These are phyloP conservation scores for Molossus molossus DNA, from an alignment of 2,797 vertebrate genomes.

Conservation along the genomic window DNA sequence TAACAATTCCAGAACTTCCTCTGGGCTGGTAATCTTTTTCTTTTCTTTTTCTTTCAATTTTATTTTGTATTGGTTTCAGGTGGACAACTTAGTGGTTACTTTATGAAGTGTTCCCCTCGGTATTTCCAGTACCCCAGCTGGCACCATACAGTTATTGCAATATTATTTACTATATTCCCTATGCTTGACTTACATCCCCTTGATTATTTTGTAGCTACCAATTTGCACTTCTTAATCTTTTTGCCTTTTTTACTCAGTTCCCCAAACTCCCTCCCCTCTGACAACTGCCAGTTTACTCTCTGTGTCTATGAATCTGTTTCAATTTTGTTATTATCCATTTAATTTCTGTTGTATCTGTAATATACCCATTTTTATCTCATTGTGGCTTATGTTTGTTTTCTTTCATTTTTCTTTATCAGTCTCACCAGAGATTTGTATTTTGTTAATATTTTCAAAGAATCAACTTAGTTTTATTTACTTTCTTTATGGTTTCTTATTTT, in stretches of 20 bases:
- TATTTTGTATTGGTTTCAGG: not conserved
- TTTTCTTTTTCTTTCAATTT: not conserved
- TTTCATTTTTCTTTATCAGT: constrained; percentile 6
- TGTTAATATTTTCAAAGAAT: constrained; percentile 34
- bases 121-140: not conserved
- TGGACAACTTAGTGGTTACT: not conserved
- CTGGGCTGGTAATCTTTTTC: not conserved
- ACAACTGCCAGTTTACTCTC: not conserved
- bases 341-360: not conserved
- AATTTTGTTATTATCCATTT: not conserved
- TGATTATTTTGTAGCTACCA: not conserved
- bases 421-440: constrained; percentile 7
- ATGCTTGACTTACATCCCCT: not conserved
- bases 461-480: constrained; percentile 7
- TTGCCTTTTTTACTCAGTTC: not conserved
- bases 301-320: not conserved
- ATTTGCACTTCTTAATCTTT: not conserved
- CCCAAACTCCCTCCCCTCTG: not conserved
- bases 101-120: not conserved
- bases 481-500: not conserved
- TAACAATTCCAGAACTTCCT: not conserved
- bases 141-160: not conserved
- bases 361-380: not conserved
- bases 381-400: constrained; percentile 5
- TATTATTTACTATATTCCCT: not conserved